Percentiles rank a stretch among this genome's conserved stretches.
These are phyloP conservation scores for Podocnemis expansa DNA, from an alignment of 2,113 vertebrate species.

Conservation along the genomic window DNA sequence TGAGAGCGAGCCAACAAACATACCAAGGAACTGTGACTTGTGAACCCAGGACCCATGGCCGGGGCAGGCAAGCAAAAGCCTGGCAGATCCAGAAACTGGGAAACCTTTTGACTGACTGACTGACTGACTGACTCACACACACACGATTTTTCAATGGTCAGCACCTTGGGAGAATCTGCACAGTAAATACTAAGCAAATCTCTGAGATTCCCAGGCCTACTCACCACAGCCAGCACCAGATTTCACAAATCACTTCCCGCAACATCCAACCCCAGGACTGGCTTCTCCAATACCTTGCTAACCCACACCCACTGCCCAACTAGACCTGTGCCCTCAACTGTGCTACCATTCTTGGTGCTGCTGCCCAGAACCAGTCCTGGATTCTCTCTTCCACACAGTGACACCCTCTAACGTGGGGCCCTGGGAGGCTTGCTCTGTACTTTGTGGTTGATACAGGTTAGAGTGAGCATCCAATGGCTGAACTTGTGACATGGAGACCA, in stretches of 20 bases:
- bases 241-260: neutral
- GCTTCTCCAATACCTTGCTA: neutral
- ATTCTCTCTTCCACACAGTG: neutral
- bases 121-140: neutral
- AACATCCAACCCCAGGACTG: neutral
- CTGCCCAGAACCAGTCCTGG: neutral
- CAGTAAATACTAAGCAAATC: neutral
- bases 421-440: neutral
- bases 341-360: neutral
- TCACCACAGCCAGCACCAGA: neutral
- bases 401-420: neutral
- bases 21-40: neutral
- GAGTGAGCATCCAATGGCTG: rapidly evolving
- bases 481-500: rapidly evolving
- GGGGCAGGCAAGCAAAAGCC: neutral
- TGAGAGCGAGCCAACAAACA: neutral
- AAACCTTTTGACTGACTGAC: too few species aligned
- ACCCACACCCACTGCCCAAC: neutral
- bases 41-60: neutral
- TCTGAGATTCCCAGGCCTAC: neutral
- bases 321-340: too few species aligned
- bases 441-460: neutral
- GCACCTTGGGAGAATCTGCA: neutral
- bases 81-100: neutral
- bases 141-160: neutral